Evolutionary conservation across 2,888 invertebrate genomes (phyloP), one percentile per base, ranked within the genome.

Genomic region (Zhuqinia jingwanae): DNA sequence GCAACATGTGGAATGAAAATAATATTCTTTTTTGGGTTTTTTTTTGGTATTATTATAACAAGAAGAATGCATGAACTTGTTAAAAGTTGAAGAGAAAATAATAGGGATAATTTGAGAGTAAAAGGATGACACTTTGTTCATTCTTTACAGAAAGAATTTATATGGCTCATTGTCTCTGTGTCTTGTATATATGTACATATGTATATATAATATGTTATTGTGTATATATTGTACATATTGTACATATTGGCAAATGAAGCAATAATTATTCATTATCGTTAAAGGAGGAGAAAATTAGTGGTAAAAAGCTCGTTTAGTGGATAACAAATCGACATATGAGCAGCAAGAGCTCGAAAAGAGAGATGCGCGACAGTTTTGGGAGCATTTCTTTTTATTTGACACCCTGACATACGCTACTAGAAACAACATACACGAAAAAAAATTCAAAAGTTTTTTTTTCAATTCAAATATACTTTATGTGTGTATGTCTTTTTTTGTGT

Each of bases 241-340:
- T 22, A 20, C 42, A 42, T n/a, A 10, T 22, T 27, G 58, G 30
- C n/a, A 68, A 56, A 65, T 65, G 27, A 68, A 70, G 77, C 36
- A 50, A 77, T 83, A 84, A 84, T 78, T 53, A 78, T 77, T 77
- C 15, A 45, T 78, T 56, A 45, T 68, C 45, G 58, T 78, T 84
- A 84, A 84, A 84, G 78, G 42, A 53, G 84, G 84, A 65, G 83
- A 84, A 84, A 84, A 84, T 84, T 84, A 47, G 65, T 84, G 68
- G 82, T 63, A 75, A 82, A 50, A 78, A 78, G 22, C 47, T 50
- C 17, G 63, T 47, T 75, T 47, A 65, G n/a, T 2, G 76, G 76
- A 84, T 77, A 78, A 53, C 68, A 84, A 68, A 84, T 77, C 78
- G 83, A 58, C 84, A 84, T 45, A 58, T 84, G 84, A 80, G 68